A percentile compares a stretch with the other conserved stretches of the same genome.
Evolutionary conservation across 2,888 invertebrate genomes (phyloP).

Genomic region (Zygothrica quintamaculata): DNA sequence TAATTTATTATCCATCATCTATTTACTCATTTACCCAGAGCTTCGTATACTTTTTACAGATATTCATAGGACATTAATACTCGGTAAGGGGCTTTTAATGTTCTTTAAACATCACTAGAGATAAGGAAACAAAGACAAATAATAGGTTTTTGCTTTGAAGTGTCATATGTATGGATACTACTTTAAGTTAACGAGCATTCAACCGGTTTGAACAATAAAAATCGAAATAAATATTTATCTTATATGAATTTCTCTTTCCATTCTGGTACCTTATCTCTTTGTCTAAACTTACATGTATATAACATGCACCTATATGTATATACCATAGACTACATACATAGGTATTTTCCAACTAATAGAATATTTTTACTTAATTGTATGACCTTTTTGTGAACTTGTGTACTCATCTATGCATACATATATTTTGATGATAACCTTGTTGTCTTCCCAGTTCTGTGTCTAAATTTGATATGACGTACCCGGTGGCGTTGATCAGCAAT

Average conservation of each 20-base stretch:
- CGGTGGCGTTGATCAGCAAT: constrained; percentile 64
- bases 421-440: constrained; percentile 39
- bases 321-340: not conserved
- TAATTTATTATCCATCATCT: not conserved
- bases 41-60: constrained; percentile 5
- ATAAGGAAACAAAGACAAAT: constrained; percentile 29
- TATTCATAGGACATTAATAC: constrained; percentile 17
- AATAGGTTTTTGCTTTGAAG: constrained; percentile 9
- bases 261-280: constrained; percentile 4
- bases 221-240: constrained; percentile 14
- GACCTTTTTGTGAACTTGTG: constrained; percentile 17
- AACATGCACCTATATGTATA: not conserved
- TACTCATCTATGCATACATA: not conserved
- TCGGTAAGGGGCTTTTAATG: constrained; percentile 18
- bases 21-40: not conserved
- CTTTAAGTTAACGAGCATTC: constrained; percentile 17
- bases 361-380: too few species aligned
- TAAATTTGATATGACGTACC: constrained; percentile 75
- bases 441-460: not conserved
- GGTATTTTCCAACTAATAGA: constrained; percentile 5
- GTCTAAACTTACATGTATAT: not conserved
- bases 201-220: constrained; percentile 46
- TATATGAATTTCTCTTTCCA: constrained; percentile 4
- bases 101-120: constrained; percentile 16
- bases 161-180: constrained; percentile 33